Percentiles rank a stretch among this genome's conserved stretches.
These are phyloP conservation scores for Hirudo medicinalis DNA, from an alignment of 1,140 invertebrate genomes.

Conservation along the genomic window DNA sequence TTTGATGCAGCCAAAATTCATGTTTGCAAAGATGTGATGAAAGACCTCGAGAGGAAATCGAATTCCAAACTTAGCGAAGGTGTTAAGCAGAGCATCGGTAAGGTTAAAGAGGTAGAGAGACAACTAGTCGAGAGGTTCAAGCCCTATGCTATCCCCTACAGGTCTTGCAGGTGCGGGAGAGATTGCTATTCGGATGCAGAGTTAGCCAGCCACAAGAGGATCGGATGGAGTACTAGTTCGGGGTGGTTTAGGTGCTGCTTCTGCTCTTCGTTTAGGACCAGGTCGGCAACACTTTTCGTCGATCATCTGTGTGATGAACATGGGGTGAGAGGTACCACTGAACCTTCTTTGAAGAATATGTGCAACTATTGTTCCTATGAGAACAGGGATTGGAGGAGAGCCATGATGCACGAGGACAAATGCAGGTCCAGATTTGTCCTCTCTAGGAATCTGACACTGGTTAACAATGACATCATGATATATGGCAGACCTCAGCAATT, in stretches of 20 bases:
- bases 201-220: background rate
- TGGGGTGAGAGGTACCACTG: too few relatives aligned
- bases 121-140: too few relatives aligned
- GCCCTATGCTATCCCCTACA: background rate
- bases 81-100: background rate
- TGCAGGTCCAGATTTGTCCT: too few relatives aligned
- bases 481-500: too few relatives aligned
- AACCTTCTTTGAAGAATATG: too few relatives aligned
- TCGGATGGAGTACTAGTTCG: constrained; percentile 4
- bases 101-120: background rate
- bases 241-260: background rate
- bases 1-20: constrained; percentile 4
- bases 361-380: too few relatives aligned
- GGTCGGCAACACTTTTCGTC: background rate
- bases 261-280: constrained; percentile 6
- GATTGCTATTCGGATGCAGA: background rate
- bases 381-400: too few relatives aligned
- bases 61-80: constrained; percentile 4
- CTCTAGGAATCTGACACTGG: too few relatives aligned
- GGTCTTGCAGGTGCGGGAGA: background rate
- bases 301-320: constrained; percentile 2
- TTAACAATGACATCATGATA: too few relatives aligned
- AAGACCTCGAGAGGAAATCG: constrained; percentile 5
- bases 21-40: background rate
- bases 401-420: too few relatives aligned